Evolutionary conservation across 2,797 vertebrate genomes (phyloP).

Genomic region (Tragopan temminckii): DNA sequence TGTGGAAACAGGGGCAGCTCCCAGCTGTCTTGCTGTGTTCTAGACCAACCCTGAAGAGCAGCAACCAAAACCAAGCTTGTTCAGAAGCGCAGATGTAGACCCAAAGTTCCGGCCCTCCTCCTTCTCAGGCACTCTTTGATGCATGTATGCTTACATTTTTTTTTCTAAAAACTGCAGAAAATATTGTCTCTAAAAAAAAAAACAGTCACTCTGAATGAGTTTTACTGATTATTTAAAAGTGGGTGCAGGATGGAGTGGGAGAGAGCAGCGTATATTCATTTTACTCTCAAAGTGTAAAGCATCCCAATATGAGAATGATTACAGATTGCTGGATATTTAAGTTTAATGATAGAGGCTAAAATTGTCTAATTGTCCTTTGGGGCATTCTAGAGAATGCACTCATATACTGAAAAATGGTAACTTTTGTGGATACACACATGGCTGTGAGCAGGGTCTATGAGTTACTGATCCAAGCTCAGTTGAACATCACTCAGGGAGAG

Average conservation of each 20-base stretch:
- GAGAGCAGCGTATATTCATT: not conserved
- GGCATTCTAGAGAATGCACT: not conserved
- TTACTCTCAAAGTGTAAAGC: not conserved
- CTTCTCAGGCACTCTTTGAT: not conserved
- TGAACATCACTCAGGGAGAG: not conserved
- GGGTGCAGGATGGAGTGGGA: not conserved
- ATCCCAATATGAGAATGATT: not conserved
- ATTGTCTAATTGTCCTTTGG: not conserved
- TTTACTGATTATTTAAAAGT: not conserved
- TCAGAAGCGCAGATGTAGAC: not conserved
- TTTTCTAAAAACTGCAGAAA: not conserved
- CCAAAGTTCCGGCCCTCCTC: not conserved
- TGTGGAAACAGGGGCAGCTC: not conserved
- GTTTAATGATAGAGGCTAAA: not conserved
- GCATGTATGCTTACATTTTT: not conserved
- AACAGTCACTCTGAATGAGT: too few species aligned
- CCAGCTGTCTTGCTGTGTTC: not conserved
- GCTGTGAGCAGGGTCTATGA: not conserved
- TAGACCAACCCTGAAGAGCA: not conserved
- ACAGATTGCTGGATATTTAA: not conserved
- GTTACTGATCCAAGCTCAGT: not conserved
- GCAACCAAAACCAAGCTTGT: not conserved
- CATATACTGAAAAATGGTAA: not conserved
- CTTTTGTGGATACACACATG: not conserved
- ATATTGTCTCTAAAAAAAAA: not conserved